Conservation (phyloP, 2,113 vertebrate genomes). For the Tor tambroides region DNA sequence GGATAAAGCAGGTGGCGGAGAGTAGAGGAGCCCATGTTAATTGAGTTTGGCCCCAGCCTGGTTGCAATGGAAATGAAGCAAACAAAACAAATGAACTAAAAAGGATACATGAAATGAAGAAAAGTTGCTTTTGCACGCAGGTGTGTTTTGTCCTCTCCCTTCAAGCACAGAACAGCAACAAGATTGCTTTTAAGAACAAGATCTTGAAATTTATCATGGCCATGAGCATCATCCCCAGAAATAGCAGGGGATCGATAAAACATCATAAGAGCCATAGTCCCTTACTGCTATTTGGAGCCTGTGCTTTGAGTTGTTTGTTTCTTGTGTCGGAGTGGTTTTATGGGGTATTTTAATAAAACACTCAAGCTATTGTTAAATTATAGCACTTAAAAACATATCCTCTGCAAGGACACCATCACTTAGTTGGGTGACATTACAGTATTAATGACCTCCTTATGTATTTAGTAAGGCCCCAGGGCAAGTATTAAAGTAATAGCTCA, state of each 20-base stretch:
- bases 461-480: background rate
- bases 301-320: conserved; percentile 25
- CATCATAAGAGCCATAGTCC: conserved; percentile 42
- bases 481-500: background rate
- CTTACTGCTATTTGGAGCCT: background rate
- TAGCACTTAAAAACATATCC: background rate
- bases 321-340: conserved; percentile 11
- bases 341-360: conserved; percentile 9
- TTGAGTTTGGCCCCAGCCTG: conserved; percentile 47
- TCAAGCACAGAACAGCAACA: background rate
- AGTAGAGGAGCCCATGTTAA: conserved; percentile 53
- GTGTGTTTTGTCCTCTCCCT: conserved; percentile 11
- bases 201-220: conserved; percentile 41
- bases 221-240: conserved; percentile 5
- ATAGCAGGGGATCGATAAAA: conserved; percentile 43
- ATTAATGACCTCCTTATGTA: background rate
- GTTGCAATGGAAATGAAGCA: conserved; percentile 61
- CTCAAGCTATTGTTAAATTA: background rate
- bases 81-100: conserved; percentile 51
- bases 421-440: background rate
- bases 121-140: background rate
- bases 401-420: background rate
- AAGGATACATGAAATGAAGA: background rate
- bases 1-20: conserved; percentile 63
- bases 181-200: conserved; percentile 15